Evolutionary conservation across 2,797 vertebrate species (phyloP).

Genomic region (Lutjanus campechanus): DNA sequence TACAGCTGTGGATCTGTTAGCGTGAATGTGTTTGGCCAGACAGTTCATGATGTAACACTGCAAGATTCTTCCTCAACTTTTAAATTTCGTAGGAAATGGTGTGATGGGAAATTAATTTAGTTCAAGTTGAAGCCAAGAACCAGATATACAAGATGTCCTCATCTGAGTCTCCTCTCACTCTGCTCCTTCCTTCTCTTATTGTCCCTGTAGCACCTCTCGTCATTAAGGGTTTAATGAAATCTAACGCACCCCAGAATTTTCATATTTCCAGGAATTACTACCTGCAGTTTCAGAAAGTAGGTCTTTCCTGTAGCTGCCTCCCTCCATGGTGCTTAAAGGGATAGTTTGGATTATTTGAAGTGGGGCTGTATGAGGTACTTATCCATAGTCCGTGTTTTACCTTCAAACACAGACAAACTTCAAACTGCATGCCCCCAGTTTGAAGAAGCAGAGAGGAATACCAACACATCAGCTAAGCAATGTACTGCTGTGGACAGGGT

Average conservation of each 20-base stretch:
- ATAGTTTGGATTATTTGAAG: too few relatives aligned
- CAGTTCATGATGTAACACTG: slow-evolving; percentile 3
- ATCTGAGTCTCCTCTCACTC: neutral
- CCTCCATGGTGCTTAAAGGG: neutral
- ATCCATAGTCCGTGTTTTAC: too few relatives aligned
- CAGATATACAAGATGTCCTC: slow-evolving; percentile 31
- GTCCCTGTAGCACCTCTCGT: neutral
- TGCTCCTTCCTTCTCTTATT: neutral
- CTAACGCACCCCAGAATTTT: slow-evolving; percentile 37
- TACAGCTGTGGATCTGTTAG: slow-evolving; percentile 43
- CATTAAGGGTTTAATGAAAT: slow-evolving; percentile 8
- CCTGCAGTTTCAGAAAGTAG: neutral
- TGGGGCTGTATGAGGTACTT: too few relatives aligned
- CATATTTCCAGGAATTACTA: slow-evolving; percentile 9
- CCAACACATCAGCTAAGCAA: too few relatives aligned
- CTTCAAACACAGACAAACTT: too few relatives aligned
- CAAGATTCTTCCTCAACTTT: neutral
- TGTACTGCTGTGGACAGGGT: too few relatives aligned
- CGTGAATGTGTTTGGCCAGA: slow-evolving; percentile 23
- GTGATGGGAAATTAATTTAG: slow-evolving; percentile 9
- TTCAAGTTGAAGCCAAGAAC: slow-evolving; percentile 23
- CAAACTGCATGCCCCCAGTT: too few relatives aligned
- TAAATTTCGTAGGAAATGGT: neutral
- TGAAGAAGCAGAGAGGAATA: too few relatives aligned
- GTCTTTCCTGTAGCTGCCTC: neutral